Percentiles rank a stretch among this genome's conserved stretches.
phyloP scores from a whole-genome alignment of 2,797 vertebrate species.

The Lacerta viridis region DNA sequence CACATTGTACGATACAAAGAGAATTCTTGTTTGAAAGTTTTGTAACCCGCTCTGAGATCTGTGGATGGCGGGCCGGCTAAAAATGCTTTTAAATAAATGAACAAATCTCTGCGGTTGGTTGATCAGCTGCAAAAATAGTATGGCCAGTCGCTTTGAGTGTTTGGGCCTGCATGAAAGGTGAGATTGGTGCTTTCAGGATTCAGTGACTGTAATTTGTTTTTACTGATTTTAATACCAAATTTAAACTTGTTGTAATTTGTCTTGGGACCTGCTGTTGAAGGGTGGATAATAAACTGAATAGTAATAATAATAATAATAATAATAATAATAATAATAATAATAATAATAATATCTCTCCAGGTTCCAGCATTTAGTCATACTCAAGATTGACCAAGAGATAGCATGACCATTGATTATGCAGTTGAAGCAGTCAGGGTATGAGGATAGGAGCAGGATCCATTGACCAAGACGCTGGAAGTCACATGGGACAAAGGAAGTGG shows the following conservation, averaged over 20 bases:
- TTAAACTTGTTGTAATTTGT: too few relatives aligned
- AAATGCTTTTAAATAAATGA: not conserved
- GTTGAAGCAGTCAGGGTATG: not conserved
- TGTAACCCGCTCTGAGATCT: not conserved
- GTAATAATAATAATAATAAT: too few relatives aligned
- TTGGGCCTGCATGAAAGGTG: not conserved
- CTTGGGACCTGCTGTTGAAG: too few relatives aligned
- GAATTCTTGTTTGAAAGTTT: not conserved
- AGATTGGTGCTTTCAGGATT: too few relatives aligned
- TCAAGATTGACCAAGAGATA: not conserved
- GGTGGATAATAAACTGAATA: too few relatives aligned
- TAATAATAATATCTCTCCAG: not conserved
- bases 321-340: too few relatives aligned
- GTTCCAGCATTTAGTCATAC: not conserved
- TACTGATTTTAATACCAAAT: too few relatives aligned
- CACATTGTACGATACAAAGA: slow-evolving; percentile 25
- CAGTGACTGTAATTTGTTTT: too few relatives aligned
- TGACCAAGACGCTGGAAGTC: not conserved
- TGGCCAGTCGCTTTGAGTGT: slow-evolving; percentile 30
- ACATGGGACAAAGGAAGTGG: not conserved
- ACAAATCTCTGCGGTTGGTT: not conserved
- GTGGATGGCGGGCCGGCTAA: too few relatives aligned
- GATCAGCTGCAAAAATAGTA: slow-evolving; percentile 25
- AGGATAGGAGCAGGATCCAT: not conserved
- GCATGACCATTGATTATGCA: not conserved